Evolutionary conservation across 2,797 vertebrate species (phyloP).

Genomic region (Tamandua tetradactyla): DNA sequence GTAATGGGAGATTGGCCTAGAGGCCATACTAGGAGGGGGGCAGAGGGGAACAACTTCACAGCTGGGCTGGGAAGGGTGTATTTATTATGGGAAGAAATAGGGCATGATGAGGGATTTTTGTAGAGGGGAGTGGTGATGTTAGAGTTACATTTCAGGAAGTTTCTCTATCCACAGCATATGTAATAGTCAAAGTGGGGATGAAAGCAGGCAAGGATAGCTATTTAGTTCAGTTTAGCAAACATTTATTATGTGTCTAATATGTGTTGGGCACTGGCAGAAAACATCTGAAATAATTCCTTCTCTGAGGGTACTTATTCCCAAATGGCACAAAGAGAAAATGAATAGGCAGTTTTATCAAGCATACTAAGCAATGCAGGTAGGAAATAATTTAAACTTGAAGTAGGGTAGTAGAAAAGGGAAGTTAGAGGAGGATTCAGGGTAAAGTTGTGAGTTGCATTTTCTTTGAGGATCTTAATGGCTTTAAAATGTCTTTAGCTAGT

Average conservation of each 20-base stretch:
- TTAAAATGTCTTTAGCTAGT: neutral
- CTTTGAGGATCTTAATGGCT: neutral
- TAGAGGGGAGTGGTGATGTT: neutral
- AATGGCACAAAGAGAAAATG: slow-evolving; percentile 44
- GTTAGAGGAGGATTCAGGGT: neutral
- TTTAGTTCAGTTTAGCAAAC: slow-evolving; percentile 52
- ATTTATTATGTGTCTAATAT: slow-evolving; percentile 41
- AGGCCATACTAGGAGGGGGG: neutral
- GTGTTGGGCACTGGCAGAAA: slow-evolving; percentile 1
- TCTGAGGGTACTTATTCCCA: neutral
- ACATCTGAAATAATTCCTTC: slow-evolving; percentile 32
- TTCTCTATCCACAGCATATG: neutral
- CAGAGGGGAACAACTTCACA: neutral
- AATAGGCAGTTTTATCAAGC: neutral
- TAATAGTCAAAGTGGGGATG: slow-evolving; percentile 30
- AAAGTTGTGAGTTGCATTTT: neutral
- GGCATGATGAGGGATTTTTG: neutral
- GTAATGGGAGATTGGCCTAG: neutral
- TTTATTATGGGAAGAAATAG: slow-evolving; percentile 55
- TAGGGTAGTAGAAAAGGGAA: neutral
- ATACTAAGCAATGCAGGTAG: neutral
- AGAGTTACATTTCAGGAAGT: slow-evolving; percentile 38
- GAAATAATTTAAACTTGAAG: neutral
- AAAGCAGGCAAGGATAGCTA: slow-evolving; percentile 12
- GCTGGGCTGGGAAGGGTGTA: neutral